These are phyloP conservation scores for Ophion obscuratus DNA, from an alignment of 2,888 invertebrate genomes.

Conservation along the genomic window DNA sequence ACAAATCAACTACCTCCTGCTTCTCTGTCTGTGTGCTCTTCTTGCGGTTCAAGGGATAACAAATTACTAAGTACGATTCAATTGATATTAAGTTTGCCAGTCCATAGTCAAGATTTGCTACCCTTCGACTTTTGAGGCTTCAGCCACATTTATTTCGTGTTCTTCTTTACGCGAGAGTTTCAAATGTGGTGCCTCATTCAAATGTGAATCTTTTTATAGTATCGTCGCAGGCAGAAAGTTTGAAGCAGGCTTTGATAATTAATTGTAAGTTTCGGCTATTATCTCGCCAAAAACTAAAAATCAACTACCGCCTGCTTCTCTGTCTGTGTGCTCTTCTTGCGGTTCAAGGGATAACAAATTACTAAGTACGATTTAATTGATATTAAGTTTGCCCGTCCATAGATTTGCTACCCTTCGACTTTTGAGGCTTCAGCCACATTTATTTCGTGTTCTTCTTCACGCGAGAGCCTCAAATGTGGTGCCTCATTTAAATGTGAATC, in stretches of 20 bases:
- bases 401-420: conserved; percentile 25
- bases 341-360: conserved; percentile 12
- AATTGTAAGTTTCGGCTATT: background rate
- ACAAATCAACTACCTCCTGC: conserved; percentile 16
- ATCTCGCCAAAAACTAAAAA: conserved; percentile 9
- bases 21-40: conserved; percentile 12
- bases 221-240: no score
- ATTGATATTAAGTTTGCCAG: background rate
- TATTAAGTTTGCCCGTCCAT: conserved; percentile 18
- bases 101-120: background rate
- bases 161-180: no score
- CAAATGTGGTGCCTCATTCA: no score
- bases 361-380: conserved; percentile 20
- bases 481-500: conserved; percentile 15
- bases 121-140: no score
- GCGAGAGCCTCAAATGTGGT: conserved; percentile 9
- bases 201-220: no score
- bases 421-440: conserved; percentile 25
- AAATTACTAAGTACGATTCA: conserved; percentile 23
- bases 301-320: conserved; percentile 2
- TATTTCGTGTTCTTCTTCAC: conserved; percentile 13
- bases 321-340: conserved; percentile 10
- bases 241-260: background rate
- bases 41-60: conserved; percentile 12
- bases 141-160: no score